Evolutionary conservation across 2,797 vertebrate species (phyloP).

Genomic region (Tachyglossus aculeatus): DNA sequence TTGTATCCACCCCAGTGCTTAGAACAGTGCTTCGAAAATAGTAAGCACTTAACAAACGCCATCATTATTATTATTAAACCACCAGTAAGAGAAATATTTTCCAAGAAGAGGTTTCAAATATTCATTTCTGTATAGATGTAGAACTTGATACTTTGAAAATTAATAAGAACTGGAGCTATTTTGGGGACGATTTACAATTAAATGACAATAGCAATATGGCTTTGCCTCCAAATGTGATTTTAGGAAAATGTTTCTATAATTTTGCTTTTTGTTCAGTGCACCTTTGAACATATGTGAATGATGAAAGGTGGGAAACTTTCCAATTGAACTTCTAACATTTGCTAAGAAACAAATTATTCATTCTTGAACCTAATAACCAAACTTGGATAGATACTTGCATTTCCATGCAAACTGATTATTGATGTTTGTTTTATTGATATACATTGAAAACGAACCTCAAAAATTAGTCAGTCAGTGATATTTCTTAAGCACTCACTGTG

Average conservation of each 20-base stretch:
- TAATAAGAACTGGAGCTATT: background rate
- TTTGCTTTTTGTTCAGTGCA: constrained; percentile 54
- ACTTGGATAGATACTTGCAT: constrained; percentile 56
- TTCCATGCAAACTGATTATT: too few relatives aligned
- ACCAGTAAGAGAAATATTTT: too few relatives aligned
- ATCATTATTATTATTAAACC: too few relatives aligned
- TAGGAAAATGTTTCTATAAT: constrained; percentile 45
- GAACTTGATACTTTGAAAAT: constrained; percentile 3
- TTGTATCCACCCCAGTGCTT: too few relatives aligned
- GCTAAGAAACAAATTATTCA: constrained; percentile 69
- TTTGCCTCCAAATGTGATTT: constrained; percentile 19
- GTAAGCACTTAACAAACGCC: too few relatives aligned
- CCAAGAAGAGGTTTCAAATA: too few relatives aligned
- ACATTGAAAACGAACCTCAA: too few relatives aligned
- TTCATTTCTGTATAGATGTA: background rate
- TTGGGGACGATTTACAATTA: background rate
- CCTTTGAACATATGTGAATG: constrained; percentile 48
- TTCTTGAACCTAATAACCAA: constrained; percentile 60
- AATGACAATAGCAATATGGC: background rate
- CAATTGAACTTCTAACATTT: constrained; percentile 60
- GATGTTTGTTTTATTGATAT: too few relatives aligned
- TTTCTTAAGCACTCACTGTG: too few relatives aligned
- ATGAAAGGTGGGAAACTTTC: constrained; percentile 27
- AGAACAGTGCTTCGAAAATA: too few relatives aligned
- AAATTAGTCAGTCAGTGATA: too few relatives aligned